Conservation (phyloP, 2,113 vertebrate species). For the Butorides virescens region DNA sequence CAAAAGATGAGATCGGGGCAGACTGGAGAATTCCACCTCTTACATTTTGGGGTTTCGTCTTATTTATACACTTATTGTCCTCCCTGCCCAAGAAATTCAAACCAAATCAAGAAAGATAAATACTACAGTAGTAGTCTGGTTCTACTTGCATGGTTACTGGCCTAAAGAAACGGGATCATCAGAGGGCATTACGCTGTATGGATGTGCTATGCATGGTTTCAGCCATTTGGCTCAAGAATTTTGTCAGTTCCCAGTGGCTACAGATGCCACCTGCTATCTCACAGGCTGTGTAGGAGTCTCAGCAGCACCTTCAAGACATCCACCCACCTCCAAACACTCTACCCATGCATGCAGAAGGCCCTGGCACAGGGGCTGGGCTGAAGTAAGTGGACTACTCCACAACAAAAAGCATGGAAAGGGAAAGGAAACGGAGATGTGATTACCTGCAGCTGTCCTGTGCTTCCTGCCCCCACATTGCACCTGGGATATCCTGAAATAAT, state of each 20-base stretch:
- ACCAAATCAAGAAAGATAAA: neutral
- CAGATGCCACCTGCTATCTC: neutral
- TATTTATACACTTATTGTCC: neutral
- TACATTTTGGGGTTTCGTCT: neutral
- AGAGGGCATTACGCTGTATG: accelerated
- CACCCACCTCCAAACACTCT: accelerated
- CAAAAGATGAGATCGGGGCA: neutral
- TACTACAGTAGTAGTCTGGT: neutral
- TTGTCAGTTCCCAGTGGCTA: neutral
- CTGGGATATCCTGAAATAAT: neutral
- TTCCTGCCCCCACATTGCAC: neutral
- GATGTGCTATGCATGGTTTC: neutral
- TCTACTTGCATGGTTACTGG: neutral
- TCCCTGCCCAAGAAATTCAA: neutral
- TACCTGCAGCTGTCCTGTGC: neutral
- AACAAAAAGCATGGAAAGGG: accelerated
- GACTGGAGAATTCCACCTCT: neutral
- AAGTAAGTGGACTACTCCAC: neutral
- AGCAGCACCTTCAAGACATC: neutral
- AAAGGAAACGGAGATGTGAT: neutral
- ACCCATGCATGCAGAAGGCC: accelerated
- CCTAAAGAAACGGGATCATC: accelerated
- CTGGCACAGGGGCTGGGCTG: neutral
- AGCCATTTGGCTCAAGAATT: neutral
- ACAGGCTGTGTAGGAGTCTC: neutral